These are phyloP conservation scores for Pampusana beccarii DNA, from an alignment of 2,113 vertebrate genomes.

Conservation along the genomic window DNA sequence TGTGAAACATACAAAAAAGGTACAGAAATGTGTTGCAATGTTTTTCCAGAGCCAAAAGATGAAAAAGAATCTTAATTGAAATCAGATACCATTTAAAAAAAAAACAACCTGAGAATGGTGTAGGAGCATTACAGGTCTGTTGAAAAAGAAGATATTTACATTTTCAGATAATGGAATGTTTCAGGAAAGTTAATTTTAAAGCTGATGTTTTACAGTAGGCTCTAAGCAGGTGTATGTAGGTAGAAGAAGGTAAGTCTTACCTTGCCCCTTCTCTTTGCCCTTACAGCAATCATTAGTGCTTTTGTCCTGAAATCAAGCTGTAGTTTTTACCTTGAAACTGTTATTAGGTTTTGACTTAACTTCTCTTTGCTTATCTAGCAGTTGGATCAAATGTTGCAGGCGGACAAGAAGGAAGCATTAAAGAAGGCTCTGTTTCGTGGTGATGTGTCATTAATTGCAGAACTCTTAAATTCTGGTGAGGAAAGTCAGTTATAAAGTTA, in stretches of 20 bases:
- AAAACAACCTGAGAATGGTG: fast-evolving
- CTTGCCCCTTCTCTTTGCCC: not conserved
- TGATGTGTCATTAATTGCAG: slow-evolving; percentile 76
- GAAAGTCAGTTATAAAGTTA: not conserved
- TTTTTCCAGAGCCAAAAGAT: not conserved
- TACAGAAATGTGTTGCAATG: not conserved
- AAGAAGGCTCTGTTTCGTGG: slow-evolving; percentile 84
- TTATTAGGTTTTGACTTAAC: not conserved
- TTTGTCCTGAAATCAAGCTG: not conserved
- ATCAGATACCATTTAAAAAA: not conserved
- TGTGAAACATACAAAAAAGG: not conserved
- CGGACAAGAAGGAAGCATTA: slow-evolving; percentile 69
- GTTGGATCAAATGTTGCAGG: slow-evolving; percentile 27
- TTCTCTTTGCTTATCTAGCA: slow-evolving; percentile 52
- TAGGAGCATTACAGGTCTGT: not conserved
- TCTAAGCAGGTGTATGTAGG: not conserved
- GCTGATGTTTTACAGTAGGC: not conserved
- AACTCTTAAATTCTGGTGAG: slow-evolving; percentile 84
- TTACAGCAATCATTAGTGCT: not conserved
- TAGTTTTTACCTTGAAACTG: not conserved
- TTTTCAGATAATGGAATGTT: not conserved
- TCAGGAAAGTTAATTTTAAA: not conserved
- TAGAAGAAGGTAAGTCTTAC: not conserved
- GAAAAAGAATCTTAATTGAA: not conserved
- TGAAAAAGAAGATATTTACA: not conserved